Percentiles rank a stretch among this genome's conserved stretches.
Conservation (phyloP, 1,140 invertebrate species). For the Popillia japonica region DNA sequence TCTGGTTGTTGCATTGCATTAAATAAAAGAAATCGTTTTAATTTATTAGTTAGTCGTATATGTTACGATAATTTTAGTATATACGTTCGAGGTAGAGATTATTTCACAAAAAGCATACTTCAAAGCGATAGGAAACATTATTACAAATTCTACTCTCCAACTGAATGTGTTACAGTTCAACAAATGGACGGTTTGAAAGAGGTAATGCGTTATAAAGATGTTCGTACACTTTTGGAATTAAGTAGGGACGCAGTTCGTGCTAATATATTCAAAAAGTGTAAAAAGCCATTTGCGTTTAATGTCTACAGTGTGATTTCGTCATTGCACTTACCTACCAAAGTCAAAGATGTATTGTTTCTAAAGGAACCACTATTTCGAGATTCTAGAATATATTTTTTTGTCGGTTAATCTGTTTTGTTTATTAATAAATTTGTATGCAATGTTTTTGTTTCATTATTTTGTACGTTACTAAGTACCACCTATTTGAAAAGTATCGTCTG, state of each 20-base stretch:
- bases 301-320: background rate
- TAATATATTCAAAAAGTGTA: background rate
- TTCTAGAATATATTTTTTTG: background rate
- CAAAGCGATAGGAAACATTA: constrained; percentile 5
- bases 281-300: constrained; percentile 4
- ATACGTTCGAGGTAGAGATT: constrained; percentile 3
- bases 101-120: constrained; percentile 15
- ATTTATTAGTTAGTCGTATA: constrained; percentile 3
- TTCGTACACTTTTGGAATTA: constrained; percentile 19
- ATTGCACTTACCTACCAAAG: background rate
- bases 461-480: no score
- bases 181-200: background rate
- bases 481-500: no score
- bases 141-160: background rate
- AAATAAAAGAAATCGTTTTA: constrained; percentile 16
- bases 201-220: background rate
- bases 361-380: constrained; percentile 23
- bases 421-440: background rate
- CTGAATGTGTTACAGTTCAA: background rate
- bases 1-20: background rate
- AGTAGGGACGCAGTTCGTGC: constrained; percentile 12
- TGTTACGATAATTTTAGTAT: constrained; percentile 6
- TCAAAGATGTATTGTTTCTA: constrained; percentile 22
- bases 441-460: background rate
- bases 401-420: background rate